phyloP scores from a whole-genome alignment of 2,797 vertebrate genomes.

The Phrynocephalus forsythii region DNA sequence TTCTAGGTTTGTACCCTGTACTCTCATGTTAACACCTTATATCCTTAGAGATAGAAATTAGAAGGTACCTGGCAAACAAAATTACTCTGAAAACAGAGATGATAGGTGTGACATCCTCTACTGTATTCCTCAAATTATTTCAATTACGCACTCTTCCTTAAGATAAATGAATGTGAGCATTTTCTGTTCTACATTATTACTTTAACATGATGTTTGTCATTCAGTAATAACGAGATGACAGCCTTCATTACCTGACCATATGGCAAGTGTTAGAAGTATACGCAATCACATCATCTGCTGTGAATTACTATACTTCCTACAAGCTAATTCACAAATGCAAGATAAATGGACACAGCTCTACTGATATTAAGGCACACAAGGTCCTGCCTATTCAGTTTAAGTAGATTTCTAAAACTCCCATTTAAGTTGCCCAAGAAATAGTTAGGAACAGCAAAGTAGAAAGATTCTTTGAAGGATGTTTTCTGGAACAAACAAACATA shows the following conservation, averaged over 20 bases:
- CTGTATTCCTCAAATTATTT: conserved; percentile 72
- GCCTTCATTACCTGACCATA: conserved; percentile 83
- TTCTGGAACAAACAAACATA: conserved; percentile 56
- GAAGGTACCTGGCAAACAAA: conserved; percentile 83
- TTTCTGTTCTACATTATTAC: conserved; percentile 79
- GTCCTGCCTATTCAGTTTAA: conserved; percentile 59
- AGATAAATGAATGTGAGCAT: conserved; percentile 76
- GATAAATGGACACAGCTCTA: conserved; percentile 69
- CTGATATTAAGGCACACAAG: conserved; percentile 61
- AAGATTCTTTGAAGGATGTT: conserved; percentile 58
- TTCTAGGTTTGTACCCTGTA: conserved; percentile 82
- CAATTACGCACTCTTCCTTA: conserved; percentile 76
- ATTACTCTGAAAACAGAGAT: conserved; percentile 82
- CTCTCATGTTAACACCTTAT: conserved; percentile 79
- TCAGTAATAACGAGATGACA: conserved; percentile 84
- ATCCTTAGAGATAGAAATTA: conserved; percentile 80
- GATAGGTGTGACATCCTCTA: conserved; percentile 77
- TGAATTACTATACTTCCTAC: conserved; percentile 80
- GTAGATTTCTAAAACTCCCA: conserved; percentile 60
- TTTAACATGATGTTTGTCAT: conserved; percentile 84
- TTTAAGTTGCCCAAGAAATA: conserved; percentile 64
- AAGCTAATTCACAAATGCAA: conserved; percentile 78
- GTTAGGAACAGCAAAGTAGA: conserved; percentile 47
- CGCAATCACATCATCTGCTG: conserved; percentile 79
- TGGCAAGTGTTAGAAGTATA: conserved; percentile 79